Conservation (phyloP, 2,888 invertebrate species). For the Salpingus planirostris region DNA sequence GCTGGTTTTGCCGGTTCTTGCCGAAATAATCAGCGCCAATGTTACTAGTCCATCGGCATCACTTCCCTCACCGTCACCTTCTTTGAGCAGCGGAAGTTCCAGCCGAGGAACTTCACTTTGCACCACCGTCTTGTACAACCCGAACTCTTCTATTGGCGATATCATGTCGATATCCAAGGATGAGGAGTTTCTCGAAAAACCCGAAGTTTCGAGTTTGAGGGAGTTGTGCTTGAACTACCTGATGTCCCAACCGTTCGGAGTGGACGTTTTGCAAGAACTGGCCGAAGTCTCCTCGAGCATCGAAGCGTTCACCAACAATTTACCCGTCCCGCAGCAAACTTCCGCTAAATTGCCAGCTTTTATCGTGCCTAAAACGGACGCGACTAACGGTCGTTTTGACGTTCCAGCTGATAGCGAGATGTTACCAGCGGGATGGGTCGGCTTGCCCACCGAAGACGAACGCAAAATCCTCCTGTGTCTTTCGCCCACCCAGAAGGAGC, state of each 20-base stretch:
- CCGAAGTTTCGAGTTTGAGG: constrained; percentile 41
- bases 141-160: constrained; percentile 51
- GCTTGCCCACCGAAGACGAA: constrained; percentile 51
- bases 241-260: constrained; percentile 59
- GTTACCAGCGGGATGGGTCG: constrained; percentile 52
- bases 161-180: constrained; percentile 48
- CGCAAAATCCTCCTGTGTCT: constrained; percentile 56
- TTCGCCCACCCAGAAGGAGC: constrained; percentile 62
- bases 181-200: constrained; percentile 8
- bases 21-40: no score
- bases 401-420: constrained; percentile 31
- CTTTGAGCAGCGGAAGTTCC: constrained; percentile 42
- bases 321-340: constrained; percentile 17
- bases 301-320: constrained; percentile 21
- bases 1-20: not conserved
- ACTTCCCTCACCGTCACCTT: constrained; percentile 22
- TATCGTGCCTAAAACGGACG: constrained; percentile 11
- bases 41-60: constrained; percentile 21
- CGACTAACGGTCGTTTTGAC: constrained; percentile 12
- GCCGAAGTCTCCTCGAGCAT: constrained; percentile 52
- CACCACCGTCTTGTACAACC: constrained; percentile 60
- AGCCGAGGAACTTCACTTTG: constrained; percentile 51
- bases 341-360: constrained; percentile 19
- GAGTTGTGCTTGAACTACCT: constrained; percentile 59
- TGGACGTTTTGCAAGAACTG: constrained; percentile 58